Conservation (phyloP, 1,140 invertebrate species). For the Drosophila elegans region DNA sequence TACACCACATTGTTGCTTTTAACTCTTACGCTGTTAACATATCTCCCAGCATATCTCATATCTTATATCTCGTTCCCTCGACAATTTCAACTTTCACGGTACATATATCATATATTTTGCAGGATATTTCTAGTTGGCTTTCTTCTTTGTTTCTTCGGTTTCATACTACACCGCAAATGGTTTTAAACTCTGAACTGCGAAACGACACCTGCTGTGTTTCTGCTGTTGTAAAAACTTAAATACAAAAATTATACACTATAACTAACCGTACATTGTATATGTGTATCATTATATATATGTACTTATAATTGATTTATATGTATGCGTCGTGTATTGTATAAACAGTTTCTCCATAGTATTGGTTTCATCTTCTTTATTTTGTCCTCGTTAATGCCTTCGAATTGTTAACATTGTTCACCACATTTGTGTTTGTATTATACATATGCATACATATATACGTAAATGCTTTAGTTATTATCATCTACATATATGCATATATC, state of each 20-base stretch:
- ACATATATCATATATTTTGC: constrained; percentile 37
- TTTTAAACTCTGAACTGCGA: constrained; percentile 58
- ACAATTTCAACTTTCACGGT: constrained; percentile 42
- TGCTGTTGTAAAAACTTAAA: constrained; percentile 75
- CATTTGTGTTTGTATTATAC: constrained; percentile 62
- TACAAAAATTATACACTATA: constrained; percentile 76
- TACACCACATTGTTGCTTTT: constrained; percentile 61
- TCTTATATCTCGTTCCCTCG: constrained; percentile 14
- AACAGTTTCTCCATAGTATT: constrained; percentile 68
- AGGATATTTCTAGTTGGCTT: constrained; percentile 61
- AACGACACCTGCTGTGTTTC: constrained; percentile 17
- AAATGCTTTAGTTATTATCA: constrained; percentile 49
- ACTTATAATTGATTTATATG: constrained; percentile 53
- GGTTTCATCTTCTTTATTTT: constrained; percentile 42
- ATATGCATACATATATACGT: constrained; percentile 51
- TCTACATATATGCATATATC: constrained; percentile 44
- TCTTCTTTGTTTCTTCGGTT: constrained; percentile 44
- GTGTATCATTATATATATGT: constrained; percentile 45
- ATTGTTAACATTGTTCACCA: constrained; percentile 84
- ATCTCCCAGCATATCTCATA: background rate
- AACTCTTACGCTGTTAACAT: constrained; percentile 52
- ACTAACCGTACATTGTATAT: constrained; percentile 72
- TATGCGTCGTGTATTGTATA: constrained; percentile 58
- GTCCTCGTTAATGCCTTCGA: constrained; percentile 72
- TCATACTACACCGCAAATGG: constrained; percentile 21